These are phyloP conservation scores for Arctia plantaginis DNA, from an alignment of 2,888 invertebrate genomes.

Conservation along the genomic window DNA sequence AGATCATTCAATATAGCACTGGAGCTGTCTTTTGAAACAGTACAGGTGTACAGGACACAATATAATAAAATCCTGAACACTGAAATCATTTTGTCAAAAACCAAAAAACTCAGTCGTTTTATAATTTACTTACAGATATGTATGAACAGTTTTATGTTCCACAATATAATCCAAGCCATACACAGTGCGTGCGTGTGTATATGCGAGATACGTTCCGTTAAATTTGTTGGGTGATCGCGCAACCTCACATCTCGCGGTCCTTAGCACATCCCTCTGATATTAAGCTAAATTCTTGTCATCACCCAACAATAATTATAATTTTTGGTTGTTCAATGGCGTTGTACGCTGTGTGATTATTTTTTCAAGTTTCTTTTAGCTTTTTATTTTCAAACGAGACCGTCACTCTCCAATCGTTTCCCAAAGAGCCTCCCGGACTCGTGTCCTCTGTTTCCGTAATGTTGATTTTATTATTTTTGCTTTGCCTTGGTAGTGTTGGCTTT, in stretches of 20 bases:
- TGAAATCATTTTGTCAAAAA: background rate
- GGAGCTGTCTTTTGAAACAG: background rate
- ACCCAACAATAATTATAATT: constrained; percentile 76
- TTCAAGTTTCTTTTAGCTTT: constrained; percentile 76
- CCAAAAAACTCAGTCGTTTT: background rate
- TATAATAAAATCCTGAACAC: background rate
- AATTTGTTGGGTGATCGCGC: constrained; percentile 82
- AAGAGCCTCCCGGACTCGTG: constrained; percentile 83
- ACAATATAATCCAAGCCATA: background rate
- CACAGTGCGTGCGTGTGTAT: constrained; percentile 62
- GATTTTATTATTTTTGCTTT: constrained; percentile 82
- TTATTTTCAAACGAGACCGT: constrained; percentile 63
- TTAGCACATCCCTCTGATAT: constrained; percentile 61
- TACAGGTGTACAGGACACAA: background rate
- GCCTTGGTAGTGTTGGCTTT: constrained; percentile 85
- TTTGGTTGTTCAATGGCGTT: constrained; percentile 82
- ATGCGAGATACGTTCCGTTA: constrained; percentile 73
- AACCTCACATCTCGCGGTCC: constrained; percentile 71
- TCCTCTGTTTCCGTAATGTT: constrained; percentile 86
- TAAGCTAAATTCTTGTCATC: constrained; percentile 65
- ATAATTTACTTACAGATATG: background rate
- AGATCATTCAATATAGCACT: background rate
- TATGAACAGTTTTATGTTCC: background rate
- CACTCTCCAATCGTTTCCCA: constrained; percentile 59
- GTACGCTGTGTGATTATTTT: constrained; percentile 83